Evolutionary conservation across 1,140 invertebrate genomes (phyloP), one percentile per base, ranked within the genome.

Genomic region (Chlorops oryzae): DNA sequence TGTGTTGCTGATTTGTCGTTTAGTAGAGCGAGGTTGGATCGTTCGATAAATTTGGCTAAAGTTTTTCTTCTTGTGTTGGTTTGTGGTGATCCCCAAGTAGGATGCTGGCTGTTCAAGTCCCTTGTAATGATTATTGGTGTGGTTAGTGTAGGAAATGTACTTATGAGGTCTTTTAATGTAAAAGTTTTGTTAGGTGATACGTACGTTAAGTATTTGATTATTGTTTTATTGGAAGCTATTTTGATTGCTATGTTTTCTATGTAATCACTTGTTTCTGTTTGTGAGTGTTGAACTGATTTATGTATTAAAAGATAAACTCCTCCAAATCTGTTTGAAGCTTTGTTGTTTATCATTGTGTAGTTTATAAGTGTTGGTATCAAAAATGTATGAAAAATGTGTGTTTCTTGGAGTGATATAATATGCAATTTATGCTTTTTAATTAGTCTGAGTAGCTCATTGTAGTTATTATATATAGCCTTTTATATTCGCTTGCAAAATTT

Each of bases 391-490:
- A n/a, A n/a, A 13, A 42, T 3, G 20, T 50, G 39, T 5, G 47
- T 43, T 50, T 50, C 39, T 34, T 50, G 39, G 34, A 42, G 38
- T 25, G 24, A 17, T 13, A 50, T 32, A 32, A 41, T 41, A 42
- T 50, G 21, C 22, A 40, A 40, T 25, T 4, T 32, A 5, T 32
- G 21, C 34, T 50, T 28, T 50, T 50, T 42, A 42, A 50, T 50
- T 28, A 42, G 25, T 24, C 32, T 23, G 34, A 34, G 48, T 43
- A 43, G 12, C 25, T 43, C 25, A 42, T 42, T 21, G 22, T 43
- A 50, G 23, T 50, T 50, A 27, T 50, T 50, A 25, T n/a, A 42
- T 2, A 23, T 50, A 44, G 15, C 40, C 48, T 15, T 42, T 27
- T 15, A 15, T 21, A 17, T 50, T 50, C 48, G 39, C 42, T 43